A percentile compares a stretch with the other conserved stretches of the same genome.
Conservation (phyloP, 2,113 vertebrate species). For the Murina feae region DNA sequence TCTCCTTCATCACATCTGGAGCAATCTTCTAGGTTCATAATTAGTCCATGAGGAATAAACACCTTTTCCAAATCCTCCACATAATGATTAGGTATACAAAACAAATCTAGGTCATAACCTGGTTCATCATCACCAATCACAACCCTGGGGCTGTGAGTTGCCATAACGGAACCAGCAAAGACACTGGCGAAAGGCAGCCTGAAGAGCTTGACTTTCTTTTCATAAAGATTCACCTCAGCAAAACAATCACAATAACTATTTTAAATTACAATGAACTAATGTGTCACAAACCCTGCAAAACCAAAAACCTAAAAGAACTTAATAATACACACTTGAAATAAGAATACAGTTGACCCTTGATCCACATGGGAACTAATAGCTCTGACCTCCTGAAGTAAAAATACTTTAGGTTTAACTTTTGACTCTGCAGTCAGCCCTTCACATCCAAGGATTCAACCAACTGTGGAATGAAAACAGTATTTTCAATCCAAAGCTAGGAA, state of each 20-base stretch:
- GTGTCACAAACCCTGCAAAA: background rate
- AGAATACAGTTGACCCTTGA: background rate
- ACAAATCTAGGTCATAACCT: no score
- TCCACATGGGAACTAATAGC: background rate
- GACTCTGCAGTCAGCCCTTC: background rate
- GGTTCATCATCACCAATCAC: no score
- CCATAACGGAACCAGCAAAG: no score
- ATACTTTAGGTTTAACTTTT: background rate
- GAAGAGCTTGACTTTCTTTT: background rate
- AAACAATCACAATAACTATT: background rate
- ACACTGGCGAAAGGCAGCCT: no score
- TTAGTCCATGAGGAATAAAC: no score
- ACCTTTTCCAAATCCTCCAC: no score
- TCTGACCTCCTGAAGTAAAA: background rate
- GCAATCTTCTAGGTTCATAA: constrained; percentile 91
- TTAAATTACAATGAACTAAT: background rate
- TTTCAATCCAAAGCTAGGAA: background rate
- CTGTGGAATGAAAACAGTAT: background rate
- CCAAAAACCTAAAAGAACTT: background rate
- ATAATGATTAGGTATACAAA: no score
- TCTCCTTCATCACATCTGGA: constrained; percentile 96
- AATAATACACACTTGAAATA: background rate
- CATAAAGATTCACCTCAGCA: background rate
- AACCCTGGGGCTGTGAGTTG: no score
- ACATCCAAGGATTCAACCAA: background rate